Base-by-base conservation (phyloP, 2,888 invertebrate genomes). In the Cryptosula pallasiana region DNA sequence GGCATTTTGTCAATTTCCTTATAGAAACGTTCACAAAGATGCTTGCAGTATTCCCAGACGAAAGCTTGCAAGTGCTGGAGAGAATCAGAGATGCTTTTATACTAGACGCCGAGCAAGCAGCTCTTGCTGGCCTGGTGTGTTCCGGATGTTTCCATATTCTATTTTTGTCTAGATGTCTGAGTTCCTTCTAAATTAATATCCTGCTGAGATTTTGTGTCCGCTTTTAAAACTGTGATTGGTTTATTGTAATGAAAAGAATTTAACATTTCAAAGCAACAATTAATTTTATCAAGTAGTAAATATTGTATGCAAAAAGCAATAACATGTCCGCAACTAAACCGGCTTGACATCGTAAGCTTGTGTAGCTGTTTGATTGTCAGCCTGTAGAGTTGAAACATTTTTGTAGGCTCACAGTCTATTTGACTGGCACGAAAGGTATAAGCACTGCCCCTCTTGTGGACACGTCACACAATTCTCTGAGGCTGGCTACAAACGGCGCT, bases 381-480 rank as follows among this genome's bases (percentile, higher is more conserved):
- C n/a, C n/a, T n/a, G n/a, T n/a, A n/a, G n/a, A n/a, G 45, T 45
- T 45, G 45, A 5, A 13, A 13, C 45, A 45, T 45, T 45, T 45
- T n/a, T 57, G 57, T 84, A 86, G 74, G 83, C 85, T 1, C 75
- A 82, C 45, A 80, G 82, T 0, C 77, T 86, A 63, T 75, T 86
- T 69, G 81, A 82, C 23, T 87, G 86, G 86, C 81, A 85, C 73
- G 80, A 82, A 54, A 79, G 82, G 0, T 85, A 84, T 75, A 76
- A 79, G 58, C 84, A 83, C 74, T 87, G 87, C 78, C 82, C 86
- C 1, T 83, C 83, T 1, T 87, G 87, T 78, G 85, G 84, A 1
- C 76, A 79, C 23, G 73, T 76, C 13, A 80, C 86, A 35, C 72
- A 72, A 16, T 72, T 81, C 34, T 77, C 78, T 25, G 81, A 84